phyloP scores from a whole-genome alignment of 2,888 invertebrate species.

The Drosophila histrio region DNA sequence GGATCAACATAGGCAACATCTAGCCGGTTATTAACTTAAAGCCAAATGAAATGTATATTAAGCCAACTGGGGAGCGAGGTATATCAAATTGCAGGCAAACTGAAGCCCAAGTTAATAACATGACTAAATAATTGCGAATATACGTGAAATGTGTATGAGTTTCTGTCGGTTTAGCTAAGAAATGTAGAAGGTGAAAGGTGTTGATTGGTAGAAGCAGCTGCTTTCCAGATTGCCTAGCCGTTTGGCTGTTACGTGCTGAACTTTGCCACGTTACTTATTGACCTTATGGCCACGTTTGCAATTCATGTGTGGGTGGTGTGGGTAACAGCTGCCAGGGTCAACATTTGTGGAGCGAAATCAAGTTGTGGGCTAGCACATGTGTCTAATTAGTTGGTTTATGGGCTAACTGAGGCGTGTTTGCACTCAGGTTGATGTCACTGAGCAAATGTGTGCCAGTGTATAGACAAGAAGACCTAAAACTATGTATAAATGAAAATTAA shows the following conservation, averaged over 20 bases:
- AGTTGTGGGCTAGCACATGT: constrained; percentile 27
- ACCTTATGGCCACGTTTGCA: constrained; percentile 37
- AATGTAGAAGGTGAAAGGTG: constrained; percentile 11
- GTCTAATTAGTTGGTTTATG: constrained; percentile 65
- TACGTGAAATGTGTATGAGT: constrained; percentile 52
- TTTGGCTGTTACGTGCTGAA: constrained; percentile 43
- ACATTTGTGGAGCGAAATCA: constrained; percentile 60
- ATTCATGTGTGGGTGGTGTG: constrained; percentile 6
- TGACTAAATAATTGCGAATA: constrained; percentile 72
- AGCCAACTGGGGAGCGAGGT: constrained; percentile 2
- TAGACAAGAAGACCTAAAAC: too few species aligned
- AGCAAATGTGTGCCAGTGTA: not conserved
- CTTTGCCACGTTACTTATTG: constrained; percentile 56
- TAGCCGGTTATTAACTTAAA: constrained; percentile 25
- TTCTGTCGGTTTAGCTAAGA: not conserved
- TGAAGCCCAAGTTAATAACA: constrained; percentile 46
- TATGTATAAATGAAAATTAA: not conserved
- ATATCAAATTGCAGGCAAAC: constrained; percentile 42
- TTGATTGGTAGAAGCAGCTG: constrained; percentile 5
- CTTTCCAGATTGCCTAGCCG: not conserved
- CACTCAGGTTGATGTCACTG: constrained; percentile 2
- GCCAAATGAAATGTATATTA: constrained; percentile 32
- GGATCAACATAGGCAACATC: constrained; percentile 28
- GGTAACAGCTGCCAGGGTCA: constrained; percentile 47
- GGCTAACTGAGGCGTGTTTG: constrained; percentile 8